Conservation (phyloP, 2,888 invertebrate species). For the Ceriagrion tenellum region DNA sequence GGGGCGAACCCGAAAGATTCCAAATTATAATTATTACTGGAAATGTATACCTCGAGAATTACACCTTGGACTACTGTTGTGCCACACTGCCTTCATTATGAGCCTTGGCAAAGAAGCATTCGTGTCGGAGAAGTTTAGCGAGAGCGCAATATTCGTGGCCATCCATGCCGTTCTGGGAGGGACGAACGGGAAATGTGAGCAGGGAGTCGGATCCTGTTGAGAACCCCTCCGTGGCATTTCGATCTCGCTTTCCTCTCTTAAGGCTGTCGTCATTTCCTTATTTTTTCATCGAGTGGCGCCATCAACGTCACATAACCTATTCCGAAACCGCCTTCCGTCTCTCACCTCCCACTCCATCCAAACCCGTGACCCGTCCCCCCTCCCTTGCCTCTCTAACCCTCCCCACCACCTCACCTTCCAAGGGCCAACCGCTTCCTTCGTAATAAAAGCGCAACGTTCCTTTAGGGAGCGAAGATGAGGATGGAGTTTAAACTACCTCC, state of each 20-base stretch:
- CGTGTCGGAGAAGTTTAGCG: background rate
- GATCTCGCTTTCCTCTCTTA: background rate
- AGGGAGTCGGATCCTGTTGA: background rate
- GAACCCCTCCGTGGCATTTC: background rate
- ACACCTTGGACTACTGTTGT: background rate
- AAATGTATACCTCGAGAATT: background rate
- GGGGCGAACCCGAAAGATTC: no score
- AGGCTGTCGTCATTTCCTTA: conserved; percentile 6
- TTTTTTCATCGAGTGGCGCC: conserved; percentile 22
- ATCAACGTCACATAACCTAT: conserved; percentile 29
- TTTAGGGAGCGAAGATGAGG: background rate
- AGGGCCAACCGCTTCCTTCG: background rate
- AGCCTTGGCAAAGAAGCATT: background rate
- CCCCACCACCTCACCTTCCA: background rate
- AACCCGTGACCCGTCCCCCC: background rate
- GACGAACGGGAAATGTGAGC: background rate
- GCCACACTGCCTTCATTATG: background rate
- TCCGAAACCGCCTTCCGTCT: background rate
- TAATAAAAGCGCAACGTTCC: background rate
- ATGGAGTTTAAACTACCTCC: background rate
- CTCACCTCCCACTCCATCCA: background rate
- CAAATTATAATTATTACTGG: no score
- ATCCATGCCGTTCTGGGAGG: background rate
- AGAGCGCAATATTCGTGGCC: background rate
- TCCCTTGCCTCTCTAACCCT: background rate